These are phyloP conservation scores for Seladonia tumulorum DNA, from an alignment of 2,888 invertebrate genomes.

Conservation along the genomic window DNA sequence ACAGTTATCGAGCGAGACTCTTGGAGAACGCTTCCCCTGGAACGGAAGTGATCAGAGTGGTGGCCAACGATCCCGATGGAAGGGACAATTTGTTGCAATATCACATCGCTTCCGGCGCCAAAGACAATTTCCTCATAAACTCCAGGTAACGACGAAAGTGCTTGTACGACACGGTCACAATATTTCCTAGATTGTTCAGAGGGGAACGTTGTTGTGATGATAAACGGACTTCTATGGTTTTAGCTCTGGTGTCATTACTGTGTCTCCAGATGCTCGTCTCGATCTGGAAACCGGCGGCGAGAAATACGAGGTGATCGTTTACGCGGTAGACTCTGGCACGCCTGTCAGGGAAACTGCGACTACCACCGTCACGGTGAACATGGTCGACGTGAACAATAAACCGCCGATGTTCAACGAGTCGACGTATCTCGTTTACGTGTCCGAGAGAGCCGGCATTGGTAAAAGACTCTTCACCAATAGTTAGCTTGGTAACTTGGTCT, in stretches of 20 bases:
- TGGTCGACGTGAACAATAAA: constrained; percentile 93
- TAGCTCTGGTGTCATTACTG: constrained; percentile 89
- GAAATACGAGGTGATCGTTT: constrained; percentile 89
- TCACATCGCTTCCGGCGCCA: constrained; percentile 90
- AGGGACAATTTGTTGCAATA: constrained; percentile 89
- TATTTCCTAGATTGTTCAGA: neutral
- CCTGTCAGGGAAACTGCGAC: constrained; percentile 92
- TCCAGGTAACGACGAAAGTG: constrained; percentile 85
- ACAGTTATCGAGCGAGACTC: constrained; percentile 89
- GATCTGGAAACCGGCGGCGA: constrained; percentile 89
- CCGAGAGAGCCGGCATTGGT: constrained; percentile 88
- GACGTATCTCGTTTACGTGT: constrained; percentile 89
- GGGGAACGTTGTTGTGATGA: neutral
- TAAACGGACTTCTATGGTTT: constrained; percentile 13
- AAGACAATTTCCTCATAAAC: constrained; percentile 91
- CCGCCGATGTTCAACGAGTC: constrained; percentile 90
- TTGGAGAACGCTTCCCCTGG: constrained; percentile 90
- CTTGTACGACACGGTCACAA: neutral
- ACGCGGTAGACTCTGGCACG: constrained; percentile 90
- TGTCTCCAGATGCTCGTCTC: constrained; percentile 90
- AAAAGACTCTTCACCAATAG: constrained; percentile 27
- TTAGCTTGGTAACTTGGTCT: neutral
- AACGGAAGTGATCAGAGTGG: constrained; percentile 89
- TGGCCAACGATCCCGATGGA: constrained; percentile 92
- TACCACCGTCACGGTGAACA: constrained; percentile 89